These are phyloP conservation scores for Mythimna vitellina DNA, from an alignment of 2,888 invertebrate species.

Conservation along the genomic window DNA sequence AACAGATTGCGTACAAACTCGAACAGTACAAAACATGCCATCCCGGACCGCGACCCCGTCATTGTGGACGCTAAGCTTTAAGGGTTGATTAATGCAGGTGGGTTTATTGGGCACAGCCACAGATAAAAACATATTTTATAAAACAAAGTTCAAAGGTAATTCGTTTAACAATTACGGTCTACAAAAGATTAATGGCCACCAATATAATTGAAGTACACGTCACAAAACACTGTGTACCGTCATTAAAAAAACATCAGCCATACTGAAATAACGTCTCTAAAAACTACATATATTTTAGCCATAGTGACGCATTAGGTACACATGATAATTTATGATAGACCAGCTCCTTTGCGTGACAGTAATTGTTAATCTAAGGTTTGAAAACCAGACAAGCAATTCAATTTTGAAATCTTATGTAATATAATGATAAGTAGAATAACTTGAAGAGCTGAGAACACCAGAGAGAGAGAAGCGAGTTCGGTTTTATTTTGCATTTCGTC, in stretches of 20 bases:
- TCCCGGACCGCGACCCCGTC: no score
- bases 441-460: no score
- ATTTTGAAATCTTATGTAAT: background rate
- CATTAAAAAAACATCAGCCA: conserved; percentile 45
- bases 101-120: no score
- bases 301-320: background rate
- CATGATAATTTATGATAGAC: conserved; percentile 5
- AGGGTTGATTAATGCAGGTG: no score
- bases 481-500: no score
- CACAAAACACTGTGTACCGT: conserved; percentile 13
- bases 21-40: no score
- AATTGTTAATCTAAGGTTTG: background rate
- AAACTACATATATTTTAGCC: conserved; percentile 22
- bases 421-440: no score
- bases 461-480: no score
- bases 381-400: background rate
- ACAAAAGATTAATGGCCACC: conserved; percentile 17
- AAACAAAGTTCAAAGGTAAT: conserved; percentile 1
- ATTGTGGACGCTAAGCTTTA: no score
- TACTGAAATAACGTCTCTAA: conserved; percentile 1
- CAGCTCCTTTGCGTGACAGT: background rate
- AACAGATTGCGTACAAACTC: no score
- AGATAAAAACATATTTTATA: background rate
- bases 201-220: conserved; percentile 23
- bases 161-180: background rate